Evolutionary conservation across 2,113 vertebrate genomes (phyloP).

Genomic region (Myrmecophaga tridactyla): DNA sequence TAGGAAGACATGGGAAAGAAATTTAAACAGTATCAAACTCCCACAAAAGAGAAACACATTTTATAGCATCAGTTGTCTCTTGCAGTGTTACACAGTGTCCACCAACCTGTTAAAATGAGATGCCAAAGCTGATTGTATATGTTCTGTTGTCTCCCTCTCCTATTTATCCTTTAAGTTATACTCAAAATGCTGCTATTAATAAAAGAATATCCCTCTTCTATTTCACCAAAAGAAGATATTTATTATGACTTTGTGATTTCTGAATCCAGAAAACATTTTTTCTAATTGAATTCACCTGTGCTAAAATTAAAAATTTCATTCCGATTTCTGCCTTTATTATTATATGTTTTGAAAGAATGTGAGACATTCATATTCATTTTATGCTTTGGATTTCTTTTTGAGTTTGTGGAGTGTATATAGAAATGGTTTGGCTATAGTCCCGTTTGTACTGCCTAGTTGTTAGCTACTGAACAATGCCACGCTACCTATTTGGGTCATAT

Average conservation of each 20-base stretch:
- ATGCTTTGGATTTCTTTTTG: not conserved
- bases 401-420: not conserved
- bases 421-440: not conserved
- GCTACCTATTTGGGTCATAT: not conserved
- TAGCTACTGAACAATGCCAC: not conserved
- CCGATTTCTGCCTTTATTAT: not conserved
- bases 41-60: not conserved
- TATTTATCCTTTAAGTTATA: not conserved
- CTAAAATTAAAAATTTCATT: conserved; percentile 39
- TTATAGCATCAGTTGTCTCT: not conserved
- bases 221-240: conserved; percentile 11
- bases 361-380: not conserved
- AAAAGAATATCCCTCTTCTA: not conserved
- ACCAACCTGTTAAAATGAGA: not conserved
- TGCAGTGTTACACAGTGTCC: not conserved
- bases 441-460: not conserved
- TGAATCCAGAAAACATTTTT: not conserved
- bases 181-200: not conserved
- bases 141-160: not conserved
- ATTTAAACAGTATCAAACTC: not conserved
- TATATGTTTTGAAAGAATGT: conserved; percentile 7
- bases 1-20: not conserved
- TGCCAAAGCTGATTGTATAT: not conserved
- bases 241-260: not conserved
- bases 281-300: conserved; percentile 26